Conservation (phyloP, 2,113 vertebrate species). For the Blennius ocellaris region DNA sequence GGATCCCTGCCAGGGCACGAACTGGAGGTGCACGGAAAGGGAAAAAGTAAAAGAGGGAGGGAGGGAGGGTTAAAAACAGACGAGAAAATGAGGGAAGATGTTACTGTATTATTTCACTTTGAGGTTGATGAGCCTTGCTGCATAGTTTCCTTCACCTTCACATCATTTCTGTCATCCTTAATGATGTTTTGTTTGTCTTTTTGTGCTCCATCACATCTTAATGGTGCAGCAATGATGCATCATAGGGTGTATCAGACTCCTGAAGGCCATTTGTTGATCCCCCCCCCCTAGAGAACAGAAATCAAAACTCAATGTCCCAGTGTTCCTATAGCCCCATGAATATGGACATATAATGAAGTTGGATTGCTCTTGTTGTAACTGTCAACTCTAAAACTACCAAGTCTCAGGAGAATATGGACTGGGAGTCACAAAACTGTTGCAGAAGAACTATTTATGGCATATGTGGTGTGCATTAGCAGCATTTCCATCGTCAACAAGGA, state of each 20-base stretch:
- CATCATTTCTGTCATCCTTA: conserved; percentile 30
- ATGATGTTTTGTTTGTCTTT: conserved; percentile 34
- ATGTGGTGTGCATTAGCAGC: too few relatives aligned
- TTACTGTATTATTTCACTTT: conserved; percentile 10
- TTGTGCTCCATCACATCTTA: conserved; percentile 36
- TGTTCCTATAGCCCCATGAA: too few relatives aligned
- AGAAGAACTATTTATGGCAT: too few relatives aligned
- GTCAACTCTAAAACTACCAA: too few relatives aligned
- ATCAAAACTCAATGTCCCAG: neutral
- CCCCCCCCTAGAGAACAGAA: conserved; percentile 18
- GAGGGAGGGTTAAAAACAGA: neutral
- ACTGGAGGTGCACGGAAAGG: conserved; percentile 12
- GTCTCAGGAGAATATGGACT: too few relatives aligned
- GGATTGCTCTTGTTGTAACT: too few relatives aligned
- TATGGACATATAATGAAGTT: too few relatives aligned
- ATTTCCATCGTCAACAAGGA: too few relatives aligned
- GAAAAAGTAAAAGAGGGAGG: neutral
- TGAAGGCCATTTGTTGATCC: conserved; percentile 26
- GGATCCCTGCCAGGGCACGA: conserved; percentile 11
- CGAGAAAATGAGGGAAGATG: neutral
- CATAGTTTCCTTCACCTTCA: neutral
- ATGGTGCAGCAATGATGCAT: conserved; percentile 62
- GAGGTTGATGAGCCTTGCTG: conserved; percentile 17
- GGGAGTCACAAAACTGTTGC: too few relatives aligned
- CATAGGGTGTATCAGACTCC: conserved; percentile 10